Percentiles rank a stretch among this genome's conserved stretches.
These are phyloP conservation scores for Clamator glandarius DNA, from an alignment of 2,797 vertebrate genomes.

Conservation along the genomic window DNA sequence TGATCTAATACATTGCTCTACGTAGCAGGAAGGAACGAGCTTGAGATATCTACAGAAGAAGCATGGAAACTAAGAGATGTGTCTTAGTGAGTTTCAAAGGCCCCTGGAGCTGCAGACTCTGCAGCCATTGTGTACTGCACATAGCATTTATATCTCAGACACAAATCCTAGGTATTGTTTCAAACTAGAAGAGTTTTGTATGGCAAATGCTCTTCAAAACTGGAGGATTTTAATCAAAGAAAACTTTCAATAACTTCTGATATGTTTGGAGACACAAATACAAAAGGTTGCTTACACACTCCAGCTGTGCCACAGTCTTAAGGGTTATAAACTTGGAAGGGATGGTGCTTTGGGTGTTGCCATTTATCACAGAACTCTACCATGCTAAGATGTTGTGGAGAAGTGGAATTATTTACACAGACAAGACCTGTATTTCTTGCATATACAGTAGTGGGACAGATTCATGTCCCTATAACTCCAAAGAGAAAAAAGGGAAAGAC, in stretches of 20 bases:
- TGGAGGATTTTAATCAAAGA: background rate
- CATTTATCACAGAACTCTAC: background rate
- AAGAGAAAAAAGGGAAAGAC: background rate
- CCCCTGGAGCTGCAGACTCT: background rate
- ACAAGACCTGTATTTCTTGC: background rate
- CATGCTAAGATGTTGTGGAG: background rate
- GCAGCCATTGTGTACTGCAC: background rate
- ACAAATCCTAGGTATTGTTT: background rate
- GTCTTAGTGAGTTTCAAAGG: background rate
- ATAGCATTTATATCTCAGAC: background rate
- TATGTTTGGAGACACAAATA: background rate
- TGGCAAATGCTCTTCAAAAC: background rate
- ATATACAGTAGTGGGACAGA: background rate
- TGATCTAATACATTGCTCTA: background rate
- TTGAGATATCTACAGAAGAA: background rate
- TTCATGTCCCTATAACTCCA: background rate
- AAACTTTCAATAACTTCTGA: background rate
- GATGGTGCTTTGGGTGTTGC: background rate
- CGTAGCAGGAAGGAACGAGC: background rate
- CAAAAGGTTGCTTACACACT: background rate
- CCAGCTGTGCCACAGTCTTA: background rate
- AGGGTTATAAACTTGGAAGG: background rate
- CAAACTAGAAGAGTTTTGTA: background rate
- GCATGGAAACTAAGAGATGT: background rate
- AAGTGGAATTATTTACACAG: background rate